These are phyloP conservation scores for Taphrorychus bicolor DNA, from an alignment of 2,888 invertebrate genomes.

Conservation along the genomic window DNA sequence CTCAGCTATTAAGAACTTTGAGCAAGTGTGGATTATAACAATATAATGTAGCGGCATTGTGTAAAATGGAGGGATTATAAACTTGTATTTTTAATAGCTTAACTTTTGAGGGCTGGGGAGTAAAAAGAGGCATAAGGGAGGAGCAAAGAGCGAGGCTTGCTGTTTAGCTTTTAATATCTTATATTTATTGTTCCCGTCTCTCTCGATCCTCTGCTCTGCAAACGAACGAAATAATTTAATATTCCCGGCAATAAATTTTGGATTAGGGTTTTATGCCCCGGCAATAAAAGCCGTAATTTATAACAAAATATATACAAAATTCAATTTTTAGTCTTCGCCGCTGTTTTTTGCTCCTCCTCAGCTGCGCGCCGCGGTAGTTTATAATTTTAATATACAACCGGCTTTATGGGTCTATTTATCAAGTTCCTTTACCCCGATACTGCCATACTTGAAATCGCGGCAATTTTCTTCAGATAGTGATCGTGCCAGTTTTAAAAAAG, in stretches of 20 bases:
- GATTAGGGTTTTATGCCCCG: slow-evolving; percentile 60
- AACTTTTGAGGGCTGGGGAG: slow-evolving; percentile 55
- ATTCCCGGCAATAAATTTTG: slow-evolving; percentile 61
- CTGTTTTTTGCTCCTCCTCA: slow-evolving; percentile 30
- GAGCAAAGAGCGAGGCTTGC: slow-evolving; percentile 15
- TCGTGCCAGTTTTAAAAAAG: not conserved
- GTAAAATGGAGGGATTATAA: slow-evolving; percentile 60
- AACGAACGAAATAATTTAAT: slow-evolving; percentile 55
- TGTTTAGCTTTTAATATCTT: slow-evolving; percentile 60
- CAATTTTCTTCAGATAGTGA: not conserved
- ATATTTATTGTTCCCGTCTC: slow-evolving; percentile 57
- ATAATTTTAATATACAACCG: slow-evolving; percentile 23
- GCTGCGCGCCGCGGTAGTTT: no score
- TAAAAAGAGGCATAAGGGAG: not conserved
- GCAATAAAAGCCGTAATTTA: slow-evolving; percentile 62
- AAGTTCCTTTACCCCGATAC: not conserved
- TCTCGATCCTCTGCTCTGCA: slow-evolving; percentile 22
- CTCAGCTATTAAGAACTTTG: slow-evolving; percentile 62
- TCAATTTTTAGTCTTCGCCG: slow-evolving; percentile 46
- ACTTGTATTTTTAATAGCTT: slow-evolving; percentile 61
- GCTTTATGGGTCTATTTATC: slow-evolving; percentile 7
- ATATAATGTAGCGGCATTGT: slow-evolving; percentile 49
- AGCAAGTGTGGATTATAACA: slow-evolving; percentile 57
- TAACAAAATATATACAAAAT: slow-evolving; percentile 61
- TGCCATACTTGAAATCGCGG: not conserved